Conservation (phyloP, 2,888 invertebrate genomes). For the Netelia inedita region DNA sequence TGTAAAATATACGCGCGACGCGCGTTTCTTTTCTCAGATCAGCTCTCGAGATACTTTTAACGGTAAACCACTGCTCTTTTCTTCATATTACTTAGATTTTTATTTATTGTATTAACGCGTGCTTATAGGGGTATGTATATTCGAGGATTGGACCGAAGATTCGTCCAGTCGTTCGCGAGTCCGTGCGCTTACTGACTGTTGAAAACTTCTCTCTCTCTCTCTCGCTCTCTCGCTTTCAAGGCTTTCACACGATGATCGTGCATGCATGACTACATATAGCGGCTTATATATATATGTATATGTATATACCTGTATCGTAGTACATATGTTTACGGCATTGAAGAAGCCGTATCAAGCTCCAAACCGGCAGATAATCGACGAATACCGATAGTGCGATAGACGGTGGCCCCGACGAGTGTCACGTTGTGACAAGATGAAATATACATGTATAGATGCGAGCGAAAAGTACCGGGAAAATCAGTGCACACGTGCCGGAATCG, state of each 20-base stretch:
- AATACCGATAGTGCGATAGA: too few relatives aligned
- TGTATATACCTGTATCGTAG: slow-evolving; percentile 8
- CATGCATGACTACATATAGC: slow-evolving; percentile 30
- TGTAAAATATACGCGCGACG: not conserved
- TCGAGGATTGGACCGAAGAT: not conserved
- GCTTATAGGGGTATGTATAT: not conserved
- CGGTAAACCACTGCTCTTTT: too few relatives aligned
- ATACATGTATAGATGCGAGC: not conserved
- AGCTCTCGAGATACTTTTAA: slow-evolving; percentile 1
- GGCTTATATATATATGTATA: not conserved
- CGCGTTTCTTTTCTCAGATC: not conserved
- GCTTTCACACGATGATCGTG: slow-evolving; percentile 12
- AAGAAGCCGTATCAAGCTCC: not conserved
- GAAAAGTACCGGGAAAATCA: not conserved
- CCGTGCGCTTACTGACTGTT: slow-evolving; percentile 46
- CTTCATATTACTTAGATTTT: too few relatives aligned
- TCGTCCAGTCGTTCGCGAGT: slow-evolving; percentile 39
- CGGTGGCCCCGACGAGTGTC: not conserved
- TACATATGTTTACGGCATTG: not conserved
- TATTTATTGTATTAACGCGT: too few relatives aligned
- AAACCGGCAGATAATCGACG: too few relatives aligned
- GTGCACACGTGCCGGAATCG: not conserved
- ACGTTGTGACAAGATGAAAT: not conserved
- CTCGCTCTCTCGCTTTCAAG: not conserved
- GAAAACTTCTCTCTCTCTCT: not conserved